phyloP scores from a whole-genome alignment of 2,888 invertebrate genomes.

The Philopedon plagiatum region DNA sequence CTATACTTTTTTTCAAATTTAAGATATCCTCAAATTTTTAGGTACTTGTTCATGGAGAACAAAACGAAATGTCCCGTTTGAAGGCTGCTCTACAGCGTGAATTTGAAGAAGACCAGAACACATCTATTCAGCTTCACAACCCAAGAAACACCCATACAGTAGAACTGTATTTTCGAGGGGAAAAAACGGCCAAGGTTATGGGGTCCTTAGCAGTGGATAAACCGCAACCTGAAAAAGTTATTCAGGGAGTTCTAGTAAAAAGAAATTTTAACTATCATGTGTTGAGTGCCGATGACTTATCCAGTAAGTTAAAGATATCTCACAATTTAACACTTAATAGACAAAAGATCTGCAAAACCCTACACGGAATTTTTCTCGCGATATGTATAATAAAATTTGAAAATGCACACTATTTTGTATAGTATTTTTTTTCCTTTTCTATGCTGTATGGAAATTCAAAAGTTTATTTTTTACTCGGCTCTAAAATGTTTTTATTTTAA shows the following conservation, averaged over 20 bases:
- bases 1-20: neutral
- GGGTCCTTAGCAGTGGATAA: constrained; percentile 89
- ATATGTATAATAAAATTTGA: too few relatives aligned
- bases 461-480: too few relatives aligned
- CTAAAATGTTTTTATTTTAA: too few relatives aligned
- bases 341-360: too few relatives aligned
- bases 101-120: constrained; percentile 89
- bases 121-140: constrained; percentile 90
- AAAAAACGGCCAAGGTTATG: constrained; percentile 99
- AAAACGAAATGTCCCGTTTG: constrained; percentile 98
- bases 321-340: too few relatives aligned
- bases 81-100: constrained; percentile 95
- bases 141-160: constrained; percentile 94
- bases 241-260: constrained; percentile 96
- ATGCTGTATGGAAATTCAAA: too few relatives aligned
- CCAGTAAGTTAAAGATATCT: constrained; percentile 75
- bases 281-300: constrained; percentile 90
- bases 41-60: constrained; percentile 97
- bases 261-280: constrained; percentile 99
- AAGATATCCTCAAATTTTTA: constrained; percentile 62
- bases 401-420: too few relatives aligned
- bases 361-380: too few relatives aligned
- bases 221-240: constrained; percentile 81
- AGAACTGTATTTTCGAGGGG: constrained; percentile 94
- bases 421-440: too few relatives aligned